Conservation (phyloP, 1,140 invertebrate genomes). For the Eurosta solidaginis region DNA sequence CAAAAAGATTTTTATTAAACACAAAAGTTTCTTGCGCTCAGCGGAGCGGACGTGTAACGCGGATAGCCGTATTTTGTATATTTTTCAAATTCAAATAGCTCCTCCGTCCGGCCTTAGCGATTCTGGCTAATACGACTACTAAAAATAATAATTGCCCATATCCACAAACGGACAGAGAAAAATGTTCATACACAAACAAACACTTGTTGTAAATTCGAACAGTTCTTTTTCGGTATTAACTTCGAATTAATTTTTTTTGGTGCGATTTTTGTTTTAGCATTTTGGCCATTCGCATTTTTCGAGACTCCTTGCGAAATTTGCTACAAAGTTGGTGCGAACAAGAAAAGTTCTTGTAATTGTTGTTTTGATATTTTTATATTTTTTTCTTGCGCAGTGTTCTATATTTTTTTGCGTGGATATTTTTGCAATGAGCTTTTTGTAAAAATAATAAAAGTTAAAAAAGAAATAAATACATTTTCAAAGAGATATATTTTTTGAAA, state of each 20-base stretch:
- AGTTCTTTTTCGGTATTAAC: neutral
- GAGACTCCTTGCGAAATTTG: conserved; percentile 5
- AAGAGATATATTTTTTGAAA: no score
- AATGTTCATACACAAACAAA: no score
- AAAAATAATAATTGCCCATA: neutral
- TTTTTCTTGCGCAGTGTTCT: neutral
- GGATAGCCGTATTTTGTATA: conserved; percentile 36
- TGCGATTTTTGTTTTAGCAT: neutral
- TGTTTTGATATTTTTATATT: neutral
- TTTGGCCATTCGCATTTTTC: neutral
- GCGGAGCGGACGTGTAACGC: conserved; percentile 57
- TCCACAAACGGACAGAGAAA: neutral
- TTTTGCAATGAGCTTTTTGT: neutral
- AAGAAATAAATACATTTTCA: no score
- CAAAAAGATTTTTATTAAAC: conserved; percentile 15
- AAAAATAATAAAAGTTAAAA: neutral
- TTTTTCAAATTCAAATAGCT: neutral
- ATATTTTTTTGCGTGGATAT: neutral
- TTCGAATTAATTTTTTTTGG: neutral
- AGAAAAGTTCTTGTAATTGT: neutral
- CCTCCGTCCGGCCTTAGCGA: neutral
- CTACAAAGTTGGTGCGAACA: neutral
- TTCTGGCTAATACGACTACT: neutral
- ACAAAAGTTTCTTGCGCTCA: conserved; percentile 55
- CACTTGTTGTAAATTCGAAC: no score